Evolutionary conservation across 2,797 vertebrate species (phyloP).

Genomic region (Pangasius larnaudii): DNA sequence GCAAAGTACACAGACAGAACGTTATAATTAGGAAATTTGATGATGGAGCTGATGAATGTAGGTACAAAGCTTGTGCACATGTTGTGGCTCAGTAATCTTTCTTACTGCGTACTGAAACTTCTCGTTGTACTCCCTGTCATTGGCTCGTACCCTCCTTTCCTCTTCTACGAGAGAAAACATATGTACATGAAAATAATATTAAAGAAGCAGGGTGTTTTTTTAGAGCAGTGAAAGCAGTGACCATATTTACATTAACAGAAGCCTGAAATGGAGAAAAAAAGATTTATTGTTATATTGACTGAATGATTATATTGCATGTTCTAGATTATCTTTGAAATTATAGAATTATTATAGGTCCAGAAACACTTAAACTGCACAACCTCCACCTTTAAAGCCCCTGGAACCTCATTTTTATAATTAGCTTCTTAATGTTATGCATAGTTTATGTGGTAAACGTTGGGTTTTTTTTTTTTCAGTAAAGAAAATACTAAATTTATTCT

Average conservation of each 20-base stretch:
- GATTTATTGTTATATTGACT: not conserved
- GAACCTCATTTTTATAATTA: not conserved
- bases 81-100: not conserved
- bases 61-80: not conserved
- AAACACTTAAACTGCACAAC: not conserved
- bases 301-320: not conserved
- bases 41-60: not conserved
- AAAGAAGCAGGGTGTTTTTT: not conserved
- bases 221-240: not conserved
- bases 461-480: not conserved
- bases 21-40: not conserved
- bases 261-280: not conserved
- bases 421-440: not conserved
- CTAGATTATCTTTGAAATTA: not conserved
- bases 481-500: not conserved
- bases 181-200: not conserved
- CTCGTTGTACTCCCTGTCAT: conserved; percentile 91
- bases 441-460: not conserved
- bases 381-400: not conserved
- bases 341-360: not conserved
- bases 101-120: conserved; percentile 95
- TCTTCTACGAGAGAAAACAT: conserved; percentile 80
- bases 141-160: conserved; percentile 89
- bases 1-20: not conserved
- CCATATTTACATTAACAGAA: not conserved